phyloP scores from a whole-genome alignment of 2,888 invertebrate species.

The Amphipoea lucens region DNA sequence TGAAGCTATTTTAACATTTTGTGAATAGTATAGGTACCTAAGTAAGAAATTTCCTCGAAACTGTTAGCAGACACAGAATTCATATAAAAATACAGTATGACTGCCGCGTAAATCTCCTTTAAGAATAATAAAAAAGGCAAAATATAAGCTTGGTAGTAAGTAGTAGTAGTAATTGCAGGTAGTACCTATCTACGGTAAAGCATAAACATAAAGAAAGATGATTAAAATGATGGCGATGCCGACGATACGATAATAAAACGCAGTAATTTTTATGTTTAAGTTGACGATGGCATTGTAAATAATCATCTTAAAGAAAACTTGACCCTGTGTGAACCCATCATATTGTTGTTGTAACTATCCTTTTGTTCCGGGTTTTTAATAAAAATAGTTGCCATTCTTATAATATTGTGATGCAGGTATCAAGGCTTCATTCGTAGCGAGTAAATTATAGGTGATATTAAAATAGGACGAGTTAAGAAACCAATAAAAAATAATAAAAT shows the following conservation, averaged over 20 bases:
- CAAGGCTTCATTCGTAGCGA: conserved; percentile 14
- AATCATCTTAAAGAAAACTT: neutral
- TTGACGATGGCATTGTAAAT: conserved; percentile 2
- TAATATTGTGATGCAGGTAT: neutral
- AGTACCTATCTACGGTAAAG: neutral
- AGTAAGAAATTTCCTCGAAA: no score
- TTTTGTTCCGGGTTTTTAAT: neutral
- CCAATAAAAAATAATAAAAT: conserved; percentile 1
- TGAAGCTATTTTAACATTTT: neutral
- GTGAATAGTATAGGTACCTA: neutral
- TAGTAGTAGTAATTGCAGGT: no score
- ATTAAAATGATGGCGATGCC: neutral
- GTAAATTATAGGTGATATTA: conserved; percentile 13
- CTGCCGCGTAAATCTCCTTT: no score
- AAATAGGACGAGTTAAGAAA: neutral
- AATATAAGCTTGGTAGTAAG: neutral
- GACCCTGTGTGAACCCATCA: neutral
- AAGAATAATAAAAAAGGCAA: no score
- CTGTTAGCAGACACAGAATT: no score
- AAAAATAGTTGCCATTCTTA: neutral
- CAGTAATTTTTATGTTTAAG: neutral
- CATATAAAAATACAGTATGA: no score
- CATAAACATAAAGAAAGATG: conserved; percentile 7
- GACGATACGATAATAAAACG: neutral
- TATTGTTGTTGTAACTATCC: neutral